Evolutionary conservation across 2,113 vertebrate genomes (phyloP), one percentile per base, ranked within the genome.

Genomic region (Platichthys stellatus): DNA sequence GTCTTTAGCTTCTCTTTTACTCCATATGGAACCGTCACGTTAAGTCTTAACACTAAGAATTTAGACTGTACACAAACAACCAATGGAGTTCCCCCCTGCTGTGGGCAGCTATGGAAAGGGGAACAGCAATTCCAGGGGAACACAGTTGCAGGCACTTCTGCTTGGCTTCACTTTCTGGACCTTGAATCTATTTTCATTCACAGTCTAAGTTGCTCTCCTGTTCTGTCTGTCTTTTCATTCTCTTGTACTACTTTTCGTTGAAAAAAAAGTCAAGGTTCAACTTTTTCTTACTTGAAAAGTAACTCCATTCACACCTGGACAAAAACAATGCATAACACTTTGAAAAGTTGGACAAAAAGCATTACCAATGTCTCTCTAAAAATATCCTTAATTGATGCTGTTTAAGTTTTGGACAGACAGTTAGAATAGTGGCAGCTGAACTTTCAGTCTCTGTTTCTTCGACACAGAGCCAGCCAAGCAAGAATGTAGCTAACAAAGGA

Each of bases 141-240:
- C 35, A 10, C 8, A 38, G 35, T 38, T 38, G 7, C 35, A 38
- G 35, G 35, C 35, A 38, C 31, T 9, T 35, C 7, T 35, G 31
- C 31, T 10, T 9, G 35, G 35, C 9, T 38, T 38, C 35, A 38
- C 35, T 38, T 38, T 38, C 35, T 38, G 8, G 9, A 38, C 35
- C 9, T 38, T 10, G 35, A 38, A 38, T 38, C 35, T 10, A 38
- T 38, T 38, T 9, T 38, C 9, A 38, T 38, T 10, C 35, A 10
- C 35, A 38, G 35, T 38, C 35, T 38, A 38, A 38, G 35, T 47
- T 47, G 12, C 45, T 13, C 11, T 18, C 47, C 17, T 49, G 24
- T 40, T 74, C 47, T 18, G 28, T 72, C 60, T n/a, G 38, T 76
- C 51, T 66, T 56, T 72, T 15, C 5, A 31, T 69, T 83, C 51